Evolutionary conservation across 1,140 invertebrate genomes (phyloP).

Genomic region (Pseudomyrmex dendroicus): DNA sequence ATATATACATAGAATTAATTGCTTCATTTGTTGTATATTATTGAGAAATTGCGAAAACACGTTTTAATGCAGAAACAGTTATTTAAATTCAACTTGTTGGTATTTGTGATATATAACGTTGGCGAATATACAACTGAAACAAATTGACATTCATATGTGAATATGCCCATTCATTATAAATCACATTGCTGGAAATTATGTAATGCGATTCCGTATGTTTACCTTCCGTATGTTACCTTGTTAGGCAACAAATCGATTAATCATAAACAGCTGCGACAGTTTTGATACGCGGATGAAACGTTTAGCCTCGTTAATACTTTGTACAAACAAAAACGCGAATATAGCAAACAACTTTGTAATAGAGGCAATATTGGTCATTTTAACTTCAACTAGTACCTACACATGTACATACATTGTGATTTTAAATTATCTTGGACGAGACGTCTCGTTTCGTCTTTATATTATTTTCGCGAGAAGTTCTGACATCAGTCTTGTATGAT

Average conservation of each 20-base stretch:
- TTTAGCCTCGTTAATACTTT: constrained; percentile 4
- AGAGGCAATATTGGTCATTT: background rate
- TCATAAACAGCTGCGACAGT: constrained; percentile 19
- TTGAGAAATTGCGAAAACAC: constrained; percentile 18
- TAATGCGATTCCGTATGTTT: background rate
- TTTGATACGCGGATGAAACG: constrained; percentile 28
- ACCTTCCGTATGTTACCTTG: background rate
- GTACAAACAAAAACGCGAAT: constrained; percentile 13
- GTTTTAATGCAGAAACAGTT: constrained; percentile 9
- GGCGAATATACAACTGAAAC: constrained; percentile 7
- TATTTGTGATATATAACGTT: constrained; percentile 40
- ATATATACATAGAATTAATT: constrained; percentile 22
- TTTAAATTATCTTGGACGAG: background rate
- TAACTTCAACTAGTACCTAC: background rate
- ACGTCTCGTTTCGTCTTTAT: background rate
- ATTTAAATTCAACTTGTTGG: constrained; percentile 43
- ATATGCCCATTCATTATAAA: constrained; percentile 33
- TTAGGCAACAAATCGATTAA: constrained; percentile 40
- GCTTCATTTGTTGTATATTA: background rate
- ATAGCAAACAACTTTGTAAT: background rate
- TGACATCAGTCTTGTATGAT: background rate
- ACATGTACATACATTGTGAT: background rate
- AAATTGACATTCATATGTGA: constrained; percentile 18
- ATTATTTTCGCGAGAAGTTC: background rate
- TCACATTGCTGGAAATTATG: constrained; percentile 42